Evolutionary conservation across 2,113 vertebrate species (phyloP), one percentile per base, ranked within the genome.

Genomic region (Cyprinus carpio): DNA sequence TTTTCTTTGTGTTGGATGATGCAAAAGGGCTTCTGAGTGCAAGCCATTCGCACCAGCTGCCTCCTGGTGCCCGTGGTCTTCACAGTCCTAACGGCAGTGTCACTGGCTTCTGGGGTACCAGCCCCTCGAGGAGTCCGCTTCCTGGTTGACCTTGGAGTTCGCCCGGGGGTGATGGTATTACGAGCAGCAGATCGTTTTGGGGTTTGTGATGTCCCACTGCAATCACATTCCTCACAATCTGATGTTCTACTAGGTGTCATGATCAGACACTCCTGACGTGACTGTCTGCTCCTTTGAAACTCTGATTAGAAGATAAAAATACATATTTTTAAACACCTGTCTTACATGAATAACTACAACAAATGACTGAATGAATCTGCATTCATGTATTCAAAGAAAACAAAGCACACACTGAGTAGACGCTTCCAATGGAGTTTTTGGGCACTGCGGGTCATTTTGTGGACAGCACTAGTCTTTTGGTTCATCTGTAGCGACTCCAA

Each of bases 1-100:
- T 91, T 84, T 83, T 93, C 84, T 92, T 83, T 2, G 93, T 91
- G 81, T 92, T 93, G 11, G 95, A 94, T 0, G 96, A 98, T 29
- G 96, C 96, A 46, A 95, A 98, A 4, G 97, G 97, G 84, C 96
- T 98, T 82, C 90, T 93, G 79, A 97, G 88, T 1, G 97, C 96
- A n/a, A n/a, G 96, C 96, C 87, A 95, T 95, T 86, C 96, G 95
- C 83, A 94, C 94, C 51, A 96, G 93, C 89, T 95, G 95, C 83
- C 95, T 93, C 88, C 93, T 92, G 80, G 90, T 90, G 16, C 94
- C 82, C 4, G 90, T 84, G 0, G 91, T 91, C 87, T 91, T 94
- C 54, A 93, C 91, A 10, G 93, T 90, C 27, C 90, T 92, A 20
- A 91, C 88, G 0, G 89, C 87, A 0, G 90, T 84, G 18, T 75